Conservation (phyloP, 2,888 invertebrate species). For the Fragum sueziense region DNA sequence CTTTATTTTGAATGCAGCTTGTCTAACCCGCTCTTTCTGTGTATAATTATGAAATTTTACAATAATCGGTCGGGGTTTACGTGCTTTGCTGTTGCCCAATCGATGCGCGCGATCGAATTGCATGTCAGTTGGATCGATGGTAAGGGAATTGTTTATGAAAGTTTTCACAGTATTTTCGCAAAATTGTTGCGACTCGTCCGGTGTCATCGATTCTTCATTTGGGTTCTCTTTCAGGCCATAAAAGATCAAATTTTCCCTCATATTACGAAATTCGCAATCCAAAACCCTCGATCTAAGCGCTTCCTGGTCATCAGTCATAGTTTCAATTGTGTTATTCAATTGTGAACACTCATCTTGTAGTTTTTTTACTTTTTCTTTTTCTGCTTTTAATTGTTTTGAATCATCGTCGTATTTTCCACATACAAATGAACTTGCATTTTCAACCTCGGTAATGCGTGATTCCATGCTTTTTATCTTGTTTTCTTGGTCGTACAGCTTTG, state of each 20-base stretch:
- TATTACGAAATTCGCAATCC: constrained; percentile 12
- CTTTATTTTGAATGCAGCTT: constrained; percentile 4
- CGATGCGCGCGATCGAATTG: constrained; percentile 31
- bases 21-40: constrained; percentile 14
- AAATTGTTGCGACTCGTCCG: not conserved
- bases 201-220: not conserved
- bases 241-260: constrained; percentile 24
- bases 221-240: constrained; percentile 8
- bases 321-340: constrained; percentile 6
- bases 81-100: not conserved
- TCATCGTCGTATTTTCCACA: constrained; percentile 11
- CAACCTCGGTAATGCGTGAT: constrained; percentile 17
- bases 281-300: constrained; percentile 6
- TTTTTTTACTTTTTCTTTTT: constrained; percentile 11
- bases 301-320: not conserved
- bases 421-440: constrained; percentile 17
- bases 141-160: not conserved
- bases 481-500: constrained; percentile 30
- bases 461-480: constrained; percentile 21
- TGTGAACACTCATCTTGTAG: constrained; percentile 15
- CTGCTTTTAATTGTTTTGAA: constrained; percentile 4
- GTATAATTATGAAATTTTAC: constrained; percentile 24
- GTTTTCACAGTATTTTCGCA: not conserved
- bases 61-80: constrained; percentile 23
- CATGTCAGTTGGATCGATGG: not conserved